Evolutionary conservation across 2,888 invertebrate species (phyloP), one percentile per base, ranked within the genome.

Genomic region (Cephus pygmeus): DNA sequence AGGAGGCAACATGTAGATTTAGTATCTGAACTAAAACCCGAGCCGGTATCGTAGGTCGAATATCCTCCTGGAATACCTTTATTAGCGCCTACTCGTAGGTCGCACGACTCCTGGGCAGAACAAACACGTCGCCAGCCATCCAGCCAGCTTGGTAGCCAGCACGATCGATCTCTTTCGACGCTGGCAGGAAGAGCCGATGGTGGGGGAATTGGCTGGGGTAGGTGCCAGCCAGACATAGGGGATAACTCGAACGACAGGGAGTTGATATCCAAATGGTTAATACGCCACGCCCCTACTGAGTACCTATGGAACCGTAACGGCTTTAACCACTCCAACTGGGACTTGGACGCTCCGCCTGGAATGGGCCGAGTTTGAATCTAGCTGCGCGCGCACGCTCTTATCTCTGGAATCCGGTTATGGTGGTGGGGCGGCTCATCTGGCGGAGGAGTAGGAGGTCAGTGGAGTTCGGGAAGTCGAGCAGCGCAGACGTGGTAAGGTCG

Each of bases 381-480:
- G 76, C 31, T 79, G 77, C 73, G 34, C 81, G 92, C 92, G 87
- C 91, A 92, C 87, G 79, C 73, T 69, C 92, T 92, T 87, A 92
- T 92, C 88, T 92, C 92, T 88, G 74, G 79, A 76, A 78, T 79
- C 40, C 79, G 76, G 31, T 73, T 11, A 34, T 81, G 81, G 85
- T 86, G 88, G 89, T 83, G 87, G 87, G 88, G 88, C 81, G 85
- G 85, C 83, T 86, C 85, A 82, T 87, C 88, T 89, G 31, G 90
- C 87, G 76, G 76, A 77, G 90, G 88, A 88, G 87, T 88, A 87
- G 87, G 86, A 86, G 87, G 87, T 86, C 90, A 91, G 91, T 91
- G 90, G 87, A 87, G 91, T 89, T 88, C 91, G 90, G 90, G 90
- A 89, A 90, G 89, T 90, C 91, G 90, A 87, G 89, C 87, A 90